phyloP scores from a whole-genome alignment of 1,140 invertebrate genomes.

The Eubasilissa regina region DNA sequence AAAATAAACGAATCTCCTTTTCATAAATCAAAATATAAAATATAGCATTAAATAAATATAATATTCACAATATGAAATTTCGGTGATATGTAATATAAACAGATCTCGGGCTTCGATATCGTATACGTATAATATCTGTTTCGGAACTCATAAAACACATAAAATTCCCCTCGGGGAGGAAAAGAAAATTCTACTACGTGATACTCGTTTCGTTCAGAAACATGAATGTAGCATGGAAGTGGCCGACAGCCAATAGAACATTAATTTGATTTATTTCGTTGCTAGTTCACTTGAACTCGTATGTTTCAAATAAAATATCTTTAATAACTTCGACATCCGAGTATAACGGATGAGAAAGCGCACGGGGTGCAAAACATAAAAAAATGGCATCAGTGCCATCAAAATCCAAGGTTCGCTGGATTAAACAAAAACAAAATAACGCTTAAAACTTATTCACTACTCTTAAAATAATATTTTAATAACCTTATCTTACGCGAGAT shows the following conservation, averaged over 20 bases:
- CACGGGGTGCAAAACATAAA: no score
- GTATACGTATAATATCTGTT: constrained; percentile 16
- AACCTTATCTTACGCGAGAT: no score
- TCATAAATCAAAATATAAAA: no score
- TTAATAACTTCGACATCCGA: no score
- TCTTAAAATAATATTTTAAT: no score
- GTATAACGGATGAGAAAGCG: no score
- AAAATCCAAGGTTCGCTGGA: no score
- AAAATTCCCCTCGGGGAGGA: constrained; percentile 1
- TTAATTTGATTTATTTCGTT: constrained; percentile 59
- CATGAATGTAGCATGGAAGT: constrained; percentile 27
- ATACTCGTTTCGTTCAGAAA: constrained; percentile 3
- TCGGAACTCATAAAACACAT: constrained; percentile 13
- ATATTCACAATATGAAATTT: not conserved
- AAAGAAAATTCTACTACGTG: constrained; percentile 21
- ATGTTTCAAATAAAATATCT: constrained; percentile 53
- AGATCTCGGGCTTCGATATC: not conserved
- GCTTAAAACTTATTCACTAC: no score
- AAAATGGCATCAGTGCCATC: no score
- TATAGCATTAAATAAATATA: no score
- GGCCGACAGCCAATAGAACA: constrained; percentile 56
- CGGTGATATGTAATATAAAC: not conserved
- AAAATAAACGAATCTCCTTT: no score
- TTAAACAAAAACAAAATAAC: no score
- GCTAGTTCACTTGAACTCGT: constrained; percentile 48